Conservation (phyloP, 2,113 vertebrate genomes). For the Sitta europaea region DNA sequence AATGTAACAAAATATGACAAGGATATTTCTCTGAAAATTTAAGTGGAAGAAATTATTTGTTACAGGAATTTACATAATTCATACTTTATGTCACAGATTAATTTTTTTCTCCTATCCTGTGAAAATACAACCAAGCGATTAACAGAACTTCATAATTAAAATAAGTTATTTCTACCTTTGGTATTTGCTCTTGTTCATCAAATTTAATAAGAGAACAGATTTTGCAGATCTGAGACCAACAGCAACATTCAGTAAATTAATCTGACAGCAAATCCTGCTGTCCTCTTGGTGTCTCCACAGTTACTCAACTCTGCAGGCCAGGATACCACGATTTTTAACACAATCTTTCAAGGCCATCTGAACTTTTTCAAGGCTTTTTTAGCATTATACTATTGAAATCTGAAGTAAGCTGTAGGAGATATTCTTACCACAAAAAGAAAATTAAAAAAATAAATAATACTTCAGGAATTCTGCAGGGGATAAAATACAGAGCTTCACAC, state of each 20-base stretch:
- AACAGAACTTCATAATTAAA: conserved; percentile 19
- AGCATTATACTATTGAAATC: neutral
- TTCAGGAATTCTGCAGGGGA: neutral
- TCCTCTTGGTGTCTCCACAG: conserved; percentile 10
- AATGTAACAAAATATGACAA: conserved; percentile 59
- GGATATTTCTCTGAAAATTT: conserved; percentile 55
- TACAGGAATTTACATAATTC: conserved; percentile 58
- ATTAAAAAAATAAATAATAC: neutral
- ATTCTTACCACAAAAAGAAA: neutral
- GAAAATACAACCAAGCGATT: conserved; percentile 37
- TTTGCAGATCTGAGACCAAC: conserved; percentile 25
- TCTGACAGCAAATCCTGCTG: neutral
- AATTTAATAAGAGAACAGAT: neutral
- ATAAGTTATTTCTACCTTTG: neutral
- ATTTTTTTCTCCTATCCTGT: neutral
- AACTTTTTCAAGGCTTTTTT: neutral
- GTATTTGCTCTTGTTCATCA: neutral
- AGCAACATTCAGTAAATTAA: neutral
- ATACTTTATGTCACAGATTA: conserved; percentile 55
- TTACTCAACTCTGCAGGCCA: neutral
- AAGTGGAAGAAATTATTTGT: conserved; percentile 55
- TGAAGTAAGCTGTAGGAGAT: neutral
- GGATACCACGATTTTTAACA: neutral
- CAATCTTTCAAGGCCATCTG: conserved; percentile 13
- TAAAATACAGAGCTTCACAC: neutral